Percentiles rank a stretch among this genome's conserved stretches.
These are phyloP conservation scores for Himalopsyche phryganea DNA, from an alignment of 1,140 invertebrate genomes.

Conservation along the genomic window DNA sequence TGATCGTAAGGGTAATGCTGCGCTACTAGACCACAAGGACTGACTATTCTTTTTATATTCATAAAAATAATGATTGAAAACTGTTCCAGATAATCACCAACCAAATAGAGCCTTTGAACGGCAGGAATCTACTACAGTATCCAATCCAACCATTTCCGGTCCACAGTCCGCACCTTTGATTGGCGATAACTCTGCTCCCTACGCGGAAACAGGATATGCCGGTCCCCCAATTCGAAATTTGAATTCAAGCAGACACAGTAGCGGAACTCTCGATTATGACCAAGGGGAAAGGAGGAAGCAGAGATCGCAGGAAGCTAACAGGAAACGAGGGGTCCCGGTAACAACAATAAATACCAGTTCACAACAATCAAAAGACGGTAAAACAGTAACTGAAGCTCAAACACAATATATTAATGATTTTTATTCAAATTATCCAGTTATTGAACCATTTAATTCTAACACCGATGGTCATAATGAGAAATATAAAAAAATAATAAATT, in stretches of 20 bases:
- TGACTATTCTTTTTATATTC: too few relatives aligned
- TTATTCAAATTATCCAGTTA: not conserved
- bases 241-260: conserved; percentile 22
- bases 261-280: conserved; percentile 29
- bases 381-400: not conserved
- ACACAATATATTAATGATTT: not conserved
- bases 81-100: not conserved
- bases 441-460: not conserved
- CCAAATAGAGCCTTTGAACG: conserved; percentile 8
- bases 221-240: conserved; percentile 23
- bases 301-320: conserved; percentile 12
- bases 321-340: not conserved
- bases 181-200: conserved; percentile 11
- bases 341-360: conserved; percentile 5
- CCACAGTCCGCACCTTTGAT: conserved; percentile 16
- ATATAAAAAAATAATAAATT: too few relatives aligned
- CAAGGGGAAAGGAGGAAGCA: conserved; percentile 8
- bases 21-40: too few relatives aligned
- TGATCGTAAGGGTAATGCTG: too few relatives aligned
- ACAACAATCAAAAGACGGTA: not conserved
- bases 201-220: conserved; percentile 29
- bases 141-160: conserved; percentile 20
- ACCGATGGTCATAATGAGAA: not conserved
- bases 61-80: not conserved
- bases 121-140: conserved; percentile 19